Evolutionary conservation across 2,888 invertebrate genomes (phyloP).

Genomic region (Hyles lineata): DNA sequence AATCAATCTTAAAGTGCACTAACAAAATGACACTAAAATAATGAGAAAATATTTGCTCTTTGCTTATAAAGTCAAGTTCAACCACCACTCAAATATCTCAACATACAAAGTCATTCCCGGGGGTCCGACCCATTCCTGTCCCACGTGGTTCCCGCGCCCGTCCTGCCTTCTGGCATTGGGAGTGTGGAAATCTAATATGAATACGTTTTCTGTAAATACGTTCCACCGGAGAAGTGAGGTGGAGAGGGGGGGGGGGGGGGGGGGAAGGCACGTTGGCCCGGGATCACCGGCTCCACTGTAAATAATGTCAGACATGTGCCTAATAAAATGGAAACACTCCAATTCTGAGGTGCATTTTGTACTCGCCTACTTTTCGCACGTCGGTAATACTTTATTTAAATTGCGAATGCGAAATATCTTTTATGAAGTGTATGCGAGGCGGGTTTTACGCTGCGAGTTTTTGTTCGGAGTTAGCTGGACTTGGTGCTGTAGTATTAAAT

Average conservation of each 20-base stretch:
- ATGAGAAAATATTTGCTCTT: too few relatives aligned
- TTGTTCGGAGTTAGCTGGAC: background rate
- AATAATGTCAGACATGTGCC: conserved; percentile 63
- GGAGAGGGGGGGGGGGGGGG: conserved; percentile 58
- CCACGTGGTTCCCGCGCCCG: conserved; percentile 11
- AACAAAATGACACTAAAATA: too few relatives aligned
- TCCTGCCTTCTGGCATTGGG: conserved; percentile 60
- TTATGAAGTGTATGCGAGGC: background rate
- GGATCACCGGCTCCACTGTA: conserved; percentile 60
- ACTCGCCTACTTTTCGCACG: background rate
- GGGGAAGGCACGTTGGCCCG: conserved; percentile 36
- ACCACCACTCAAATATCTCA: too few relatives aligned
- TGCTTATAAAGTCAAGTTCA: too few relatives aligned
- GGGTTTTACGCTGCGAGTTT: background rate
- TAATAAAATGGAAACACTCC: conserved; percentile 56
- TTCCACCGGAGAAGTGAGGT: conserved; percentile 59
- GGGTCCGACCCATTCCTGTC: background rate
- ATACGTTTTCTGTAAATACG: conserved; percentile 80
- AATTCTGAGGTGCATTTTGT: conserved; percentile 38
- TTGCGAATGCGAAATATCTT: conserved; percentile 6
- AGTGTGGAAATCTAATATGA: conserved; percentile 82
- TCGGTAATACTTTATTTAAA: conserved; percentile 13
- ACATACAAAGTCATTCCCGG: background rate
- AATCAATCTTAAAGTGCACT: too few relatives aligned
- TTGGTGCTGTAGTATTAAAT: too few relatives aligned